Base-by-base conservation (phyloP, 2,888 invertebrate species). In the Phasia obesa region DNA sequence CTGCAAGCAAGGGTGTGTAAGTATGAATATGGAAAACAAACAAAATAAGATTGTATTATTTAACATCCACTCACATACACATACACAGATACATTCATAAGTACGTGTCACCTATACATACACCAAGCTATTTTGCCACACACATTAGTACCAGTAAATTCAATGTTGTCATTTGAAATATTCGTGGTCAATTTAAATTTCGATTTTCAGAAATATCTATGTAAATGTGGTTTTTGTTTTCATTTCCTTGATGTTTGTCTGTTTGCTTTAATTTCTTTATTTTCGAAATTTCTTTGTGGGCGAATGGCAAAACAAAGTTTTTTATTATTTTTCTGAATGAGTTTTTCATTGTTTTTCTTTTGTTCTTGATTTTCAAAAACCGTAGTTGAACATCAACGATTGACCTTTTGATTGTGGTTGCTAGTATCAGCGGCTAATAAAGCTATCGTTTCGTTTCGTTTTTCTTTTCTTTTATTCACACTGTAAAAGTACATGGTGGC, bases 111-210 rank as follows among this genome's bases (percentile, higher is more conserved):
- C 4, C 11, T 42, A 3, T 42, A 42, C 19, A n/a, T 42, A 23
- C 7, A 19, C 73, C 6, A 11, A 23, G n/a, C n/a, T n/a, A n/a
- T n/a, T n/a, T n/a, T n/a, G n/a, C n/a, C n/a, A n/a, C n/a, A n/a
- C n/a, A n/a, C n/a, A n/a, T n/a, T n/a, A 49, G 13, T 9, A 17
- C 17, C 1, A 17, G 17, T 27, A 6, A 31, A 53, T 65, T 74
- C 74, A 67, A 71, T 79, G 79, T 74, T 73, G 21, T 59, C 38
- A 38, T 74, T 76, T 49, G 19, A 64, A 47, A 70, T 47, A 76
- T 64, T 75, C 76, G 55, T 75, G 74, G 81, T 81, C 75, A 76
- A 57, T 81, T 81, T 70, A 38, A 57, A 70, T 49, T 81, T 76
- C 64, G 70, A 71, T 81, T 81, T 65, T 27, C 6, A 23, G 19